Conservation (phyloP, 2,113 vertebrate genomes). For the Pterocles orientalis region DNA sequence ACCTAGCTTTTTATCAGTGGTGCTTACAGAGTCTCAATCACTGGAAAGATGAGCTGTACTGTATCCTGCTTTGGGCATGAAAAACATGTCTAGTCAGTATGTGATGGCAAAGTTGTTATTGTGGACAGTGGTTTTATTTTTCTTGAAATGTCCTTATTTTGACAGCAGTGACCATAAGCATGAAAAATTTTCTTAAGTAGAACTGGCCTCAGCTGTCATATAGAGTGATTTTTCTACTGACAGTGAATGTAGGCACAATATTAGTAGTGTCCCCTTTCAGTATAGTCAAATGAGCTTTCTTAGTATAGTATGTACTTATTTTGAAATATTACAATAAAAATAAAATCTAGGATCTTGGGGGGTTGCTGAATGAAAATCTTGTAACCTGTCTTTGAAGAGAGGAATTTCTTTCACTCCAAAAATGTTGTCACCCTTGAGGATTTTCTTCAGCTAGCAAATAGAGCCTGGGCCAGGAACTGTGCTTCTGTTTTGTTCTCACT, state of each 20-base stretch:
- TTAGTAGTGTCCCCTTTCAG: not conserved
- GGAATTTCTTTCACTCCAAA: not conserved
- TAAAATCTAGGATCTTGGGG: not conserved
- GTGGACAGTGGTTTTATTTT: not conserved
- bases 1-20: not conserved
- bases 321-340: not conserved
- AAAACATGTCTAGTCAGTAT: not conserved
- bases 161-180: not conserved
- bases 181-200: not conserved
- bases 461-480: not conserved
- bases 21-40: not conserved
- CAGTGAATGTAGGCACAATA: not conserved
- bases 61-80: not conserved
- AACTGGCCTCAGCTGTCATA: not conserved
- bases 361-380: not conserved
- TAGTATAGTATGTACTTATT: not conserved
- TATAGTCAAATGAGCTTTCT: not conserved
- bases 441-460: not conserved
- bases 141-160: not conserved
- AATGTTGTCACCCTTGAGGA: not conserved
- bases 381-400: not conserved
- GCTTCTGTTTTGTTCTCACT: not conserved
- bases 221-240: not conserved
- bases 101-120: not conserved
- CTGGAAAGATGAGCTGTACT: not conserved